Conservation (phyloP, 2,797 vertebrate species). For the Pipistrellus nathusii region DNA sequence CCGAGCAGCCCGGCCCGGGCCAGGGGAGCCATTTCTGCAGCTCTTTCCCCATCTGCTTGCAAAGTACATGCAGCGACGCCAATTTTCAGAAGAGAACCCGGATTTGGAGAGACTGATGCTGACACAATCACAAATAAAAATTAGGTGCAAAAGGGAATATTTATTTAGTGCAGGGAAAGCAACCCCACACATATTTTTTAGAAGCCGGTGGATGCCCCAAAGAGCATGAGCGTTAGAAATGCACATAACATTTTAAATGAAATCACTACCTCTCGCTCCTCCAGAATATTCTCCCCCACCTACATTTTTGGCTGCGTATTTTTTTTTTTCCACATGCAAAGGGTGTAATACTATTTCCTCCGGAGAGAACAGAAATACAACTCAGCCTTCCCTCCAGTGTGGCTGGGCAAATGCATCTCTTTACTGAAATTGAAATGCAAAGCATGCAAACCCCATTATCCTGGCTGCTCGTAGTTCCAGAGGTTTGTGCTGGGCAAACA, state of each 20-base stretch:
- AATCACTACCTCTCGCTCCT: neutral
- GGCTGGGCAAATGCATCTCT: neutral
- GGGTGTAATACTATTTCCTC: neutral
- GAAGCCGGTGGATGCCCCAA: neutral
- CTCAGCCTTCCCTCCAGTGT: neutral
- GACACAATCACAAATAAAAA: neutral
- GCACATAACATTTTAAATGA: neutral
- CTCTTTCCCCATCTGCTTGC: neutral
- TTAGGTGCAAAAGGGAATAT: neutral
- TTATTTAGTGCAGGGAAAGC: constrained; percentile 11
- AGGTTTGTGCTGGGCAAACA: neutral
- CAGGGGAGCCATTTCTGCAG: neutral
- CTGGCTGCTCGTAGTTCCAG: neutral
- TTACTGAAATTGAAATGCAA: neutral
- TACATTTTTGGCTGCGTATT: neutral
- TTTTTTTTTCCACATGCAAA: neutral
- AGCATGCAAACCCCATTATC: neutral
- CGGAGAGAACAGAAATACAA: neutral
- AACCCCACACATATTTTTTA: neutral
- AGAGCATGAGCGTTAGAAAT: neutral
- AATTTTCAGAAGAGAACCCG: neutral
- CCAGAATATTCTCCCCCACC: neutral
- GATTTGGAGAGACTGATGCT: neutral
- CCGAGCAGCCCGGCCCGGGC: neutral
- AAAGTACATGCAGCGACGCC: neutral